Conservation (phyloP, 2,797 vertebrate species). For the Microcaecilia unicolor region DNA sequence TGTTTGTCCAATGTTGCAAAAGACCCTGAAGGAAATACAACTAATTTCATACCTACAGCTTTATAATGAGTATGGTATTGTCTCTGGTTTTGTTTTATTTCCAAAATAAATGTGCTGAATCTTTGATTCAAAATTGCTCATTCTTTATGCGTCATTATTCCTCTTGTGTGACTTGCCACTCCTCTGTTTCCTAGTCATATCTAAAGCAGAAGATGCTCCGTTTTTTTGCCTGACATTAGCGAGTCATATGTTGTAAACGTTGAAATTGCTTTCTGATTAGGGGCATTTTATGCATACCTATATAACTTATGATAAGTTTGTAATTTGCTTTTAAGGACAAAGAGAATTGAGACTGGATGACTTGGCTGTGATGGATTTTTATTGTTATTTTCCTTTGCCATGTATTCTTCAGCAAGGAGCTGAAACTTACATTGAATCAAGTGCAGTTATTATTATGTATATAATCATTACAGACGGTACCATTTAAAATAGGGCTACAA, state of each 20-base stretch:
- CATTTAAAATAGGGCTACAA: not conserved
- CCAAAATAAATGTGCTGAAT: too few relatives aligned
- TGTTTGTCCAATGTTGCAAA: too few relatives aligned
- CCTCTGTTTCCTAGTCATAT: conserved; percentile 5
- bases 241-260: conserved; percentile 26
- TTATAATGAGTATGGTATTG: too few relatives aligned
- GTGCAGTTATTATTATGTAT: not conserved
- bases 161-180: conserved; percentile 7
- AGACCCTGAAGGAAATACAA: too few relatives aligned
- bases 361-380: not conserved
- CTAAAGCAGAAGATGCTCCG: conserved; percentile 8
- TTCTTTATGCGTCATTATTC: too few relatives aligned
- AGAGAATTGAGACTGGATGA: not conserved
- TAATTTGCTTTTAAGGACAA: too few relatives aligned
- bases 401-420: conserved; percentile 29
- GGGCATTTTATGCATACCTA: too few relatives aligned
- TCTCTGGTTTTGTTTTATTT: too few relatives aligned
- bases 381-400: conserved; percentile 9
- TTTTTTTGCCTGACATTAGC: conserved; percentile 49
- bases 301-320: not conserved
- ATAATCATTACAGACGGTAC: conserved; percentile 6
- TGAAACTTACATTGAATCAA: conserved; percentile 1
- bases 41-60: too few relatives aligned
- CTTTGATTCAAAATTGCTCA: too few relatives aligned
- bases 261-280: conserved; percentile 1